A percentile compares a stretch with the other conserved stretches of the same genome.
Conservation (phyloP, 2,113 vertebrate species). For the Passer montanus region DNA sequence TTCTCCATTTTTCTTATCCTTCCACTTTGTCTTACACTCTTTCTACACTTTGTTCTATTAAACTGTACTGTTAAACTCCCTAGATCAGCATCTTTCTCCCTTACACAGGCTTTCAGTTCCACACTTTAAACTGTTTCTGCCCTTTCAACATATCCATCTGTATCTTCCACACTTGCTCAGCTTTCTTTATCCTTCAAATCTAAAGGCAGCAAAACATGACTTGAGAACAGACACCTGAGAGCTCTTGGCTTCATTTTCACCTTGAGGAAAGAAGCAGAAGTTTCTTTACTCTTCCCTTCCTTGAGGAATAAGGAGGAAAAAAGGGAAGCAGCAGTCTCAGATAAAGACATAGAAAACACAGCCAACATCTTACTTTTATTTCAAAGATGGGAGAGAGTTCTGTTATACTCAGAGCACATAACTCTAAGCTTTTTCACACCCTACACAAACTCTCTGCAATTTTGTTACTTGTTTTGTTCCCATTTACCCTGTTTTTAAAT, state of each 20-base stretch:
- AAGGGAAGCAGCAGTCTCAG: neutral
- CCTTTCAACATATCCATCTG: conserved; percentile 15
- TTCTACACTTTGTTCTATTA: neutral
- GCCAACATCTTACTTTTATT: neutral
- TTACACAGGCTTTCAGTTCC: neutral
- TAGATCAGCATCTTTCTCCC: neutral
- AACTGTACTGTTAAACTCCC: neutral
- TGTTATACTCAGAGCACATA: neutral
- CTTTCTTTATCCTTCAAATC: neutral
- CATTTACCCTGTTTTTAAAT: neutral
- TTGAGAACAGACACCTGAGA: neutral
- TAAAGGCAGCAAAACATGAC: neutral
- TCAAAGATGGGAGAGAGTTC: neutral
- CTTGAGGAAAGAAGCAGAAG: neutral
- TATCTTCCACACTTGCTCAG: neutral
- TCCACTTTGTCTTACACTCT: neutral
- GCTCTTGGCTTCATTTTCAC: neutral
- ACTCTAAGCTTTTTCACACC: neutral
- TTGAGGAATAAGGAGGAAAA: neutral
- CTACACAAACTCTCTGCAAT: neutral
- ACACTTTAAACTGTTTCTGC: neutral
- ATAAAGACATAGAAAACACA: neutral
- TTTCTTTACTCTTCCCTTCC: neutral
- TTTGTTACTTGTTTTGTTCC: neutral
- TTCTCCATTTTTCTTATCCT: neutral